Evolutionary conservation across 2,888 invertebrate genomes (phyloP).

Genomic region (Cancer borealis): DNA sequence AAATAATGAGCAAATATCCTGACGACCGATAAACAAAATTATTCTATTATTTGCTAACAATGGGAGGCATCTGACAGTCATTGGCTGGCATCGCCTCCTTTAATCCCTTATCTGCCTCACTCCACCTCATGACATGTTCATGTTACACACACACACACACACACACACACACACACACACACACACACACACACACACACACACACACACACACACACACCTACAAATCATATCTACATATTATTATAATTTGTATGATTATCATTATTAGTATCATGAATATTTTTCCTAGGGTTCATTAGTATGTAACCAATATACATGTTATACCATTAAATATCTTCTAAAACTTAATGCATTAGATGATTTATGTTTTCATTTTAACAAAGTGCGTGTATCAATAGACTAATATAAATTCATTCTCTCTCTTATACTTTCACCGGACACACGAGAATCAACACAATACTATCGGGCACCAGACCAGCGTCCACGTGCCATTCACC

Average conservation of each 20-base stretch:
- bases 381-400: background rate
- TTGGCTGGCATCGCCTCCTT: background rate
- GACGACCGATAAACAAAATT: background rate
- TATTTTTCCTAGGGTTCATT: background rate
- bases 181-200: too few relatives aligned
- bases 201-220: background rate
- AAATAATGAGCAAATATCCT: constrained; percentile 27
- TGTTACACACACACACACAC: constrained; percentile 24
- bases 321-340: background rate
- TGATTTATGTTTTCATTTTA: constrained; percentile 14
- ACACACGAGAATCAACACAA: background rate
- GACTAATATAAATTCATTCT: background rate
- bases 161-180: background rate
- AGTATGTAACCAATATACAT: background rate
- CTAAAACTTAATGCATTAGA: background rate
- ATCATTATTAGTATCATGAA: background rate
- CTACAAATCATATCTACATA: background rate
- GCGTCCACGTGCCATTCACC: background rate
- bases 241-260: background rate
- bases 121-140: background rate
- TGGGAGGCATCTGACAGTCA: background rate
- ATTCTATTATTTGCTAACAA: background rate
- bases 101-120: background rate
- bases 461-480: background rate
- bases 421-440: background rate